Conservation (phyloP, 2,113 vertebrate genomes). For the Pogonocichla stellata region DNA sequence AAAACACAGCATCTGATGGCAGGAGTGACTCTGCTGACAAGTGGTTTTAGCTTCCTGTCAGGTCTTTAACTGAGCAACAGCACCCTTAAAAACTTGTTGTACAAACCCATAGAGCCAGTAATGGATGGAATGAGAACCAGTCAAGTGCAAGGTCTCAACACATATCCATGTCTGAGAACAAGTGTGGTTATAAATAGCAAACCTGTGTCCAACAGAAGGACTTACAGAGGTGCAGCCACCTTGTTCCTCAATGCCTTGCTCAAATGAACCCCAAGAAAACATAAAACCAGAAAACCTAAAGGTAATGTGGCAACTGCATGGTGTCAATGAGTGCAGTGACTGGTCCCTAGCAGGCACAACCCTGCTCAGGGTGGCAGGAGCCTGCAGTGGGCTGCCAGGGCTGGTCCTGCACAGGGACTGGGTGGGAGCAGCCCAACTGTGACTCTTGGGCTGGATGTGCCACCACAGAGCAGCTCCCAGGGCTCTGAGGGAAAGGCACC, state of each 20-base stretch:
- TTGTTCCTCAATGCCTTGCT: not conserved
- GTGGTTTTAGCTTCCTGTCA: not conserved
- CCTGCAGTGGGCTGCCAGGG: not conserved
- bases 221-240: not conserved
- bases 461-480: rapidly evolving
- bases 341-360: not conserved
- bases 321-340: not conserved
- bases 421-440: not conserved
- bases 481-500: rapidly evolving
- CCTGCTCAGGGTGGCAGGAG: not conserved
- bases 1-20: not conserved
- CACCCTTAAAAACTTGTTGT: no score
- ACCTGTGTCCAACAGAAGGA: not conserved
- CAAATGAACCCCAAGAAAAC: not conserved
- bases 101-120: not conserved
- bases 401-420: not conserved
- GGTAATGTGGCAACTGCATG: not conserved
- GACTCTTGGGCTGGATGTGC: not conserved
- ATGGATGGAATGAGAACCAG: not conserved
- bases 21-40: not conserved
- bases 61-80: not conserved
- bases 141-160: not conserved
- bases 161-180: not conserved
- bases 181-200: not conserved
- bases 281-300: not conserved